Evolutionary conservation across 1,140 invertebrate genomes (phyloP).

Genomic region (Dendroctonus valens): DNA sequence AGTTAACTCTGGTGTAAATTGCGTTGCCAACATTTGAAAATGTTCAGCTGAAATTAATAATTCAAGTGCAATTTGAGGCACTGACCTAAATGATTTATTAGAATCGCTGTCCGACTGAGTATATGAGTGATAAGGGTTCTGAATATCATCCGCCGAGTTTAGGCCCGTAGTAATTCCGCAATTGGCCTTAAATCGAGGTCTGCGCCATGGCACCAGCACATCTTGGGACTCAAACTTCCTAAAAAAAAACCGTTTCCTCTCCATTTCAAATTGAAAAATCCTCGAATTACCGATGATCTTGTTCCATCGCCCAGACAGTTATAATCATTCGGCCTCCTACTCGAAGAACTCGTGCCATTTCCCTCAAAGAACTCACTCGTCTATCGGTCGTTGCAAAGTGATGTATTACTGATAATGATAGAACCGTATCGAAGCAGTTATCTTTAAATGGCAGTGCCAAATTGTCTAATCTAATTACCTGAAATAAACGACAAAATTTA

Average conservation of each 20-base stretch:
- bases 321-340: slow-evolving; percentile 91
- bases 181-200: slow-evolving; percentile 67
- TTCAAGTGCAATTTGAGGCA: background rate
- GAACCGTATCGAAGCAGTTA: slow-evolving; percentile 89
- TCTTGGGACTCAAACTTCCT: slow-evolving; percentile 84
- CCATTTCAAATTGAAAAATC: background rate
- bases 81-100: slow-evolving; percentile 48
- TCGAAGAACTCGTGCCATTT: slow-evolving; percentile 82
- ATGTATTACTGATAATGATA: slow-evolving; percentile 93
- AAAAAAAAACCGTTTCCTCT: slow-evolving; percentile 5
- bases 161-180: slow-evolving; percentile 63
- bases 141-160: slow-evolving; percentile 58
- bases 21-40: no score
- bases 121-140: slow-evolving; percentile 66
- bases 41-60: background rate
- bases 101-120: slow-evolving; percentile 64
- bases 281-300: slow-evolving; percentile 61
- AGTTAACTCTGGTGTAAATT: background rate
- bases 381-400: slow-evolving; percentile 91
- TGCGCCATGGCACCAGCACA: slow-evolving; percentile 92
- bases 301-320: slow-evolving; percentile 96
- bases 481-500: slow-evolving; percentile 29
- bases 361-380: slow-evolving; percentile 79
- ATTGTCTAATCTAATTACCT: slow-evolving; percentile 89
- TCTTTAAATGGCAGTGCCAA: slow-evolving; percentile 86